phyloP scores from a whole-genome alignment of 2,888 invertebrate species.

The Hydraecia micacea region DNA sequence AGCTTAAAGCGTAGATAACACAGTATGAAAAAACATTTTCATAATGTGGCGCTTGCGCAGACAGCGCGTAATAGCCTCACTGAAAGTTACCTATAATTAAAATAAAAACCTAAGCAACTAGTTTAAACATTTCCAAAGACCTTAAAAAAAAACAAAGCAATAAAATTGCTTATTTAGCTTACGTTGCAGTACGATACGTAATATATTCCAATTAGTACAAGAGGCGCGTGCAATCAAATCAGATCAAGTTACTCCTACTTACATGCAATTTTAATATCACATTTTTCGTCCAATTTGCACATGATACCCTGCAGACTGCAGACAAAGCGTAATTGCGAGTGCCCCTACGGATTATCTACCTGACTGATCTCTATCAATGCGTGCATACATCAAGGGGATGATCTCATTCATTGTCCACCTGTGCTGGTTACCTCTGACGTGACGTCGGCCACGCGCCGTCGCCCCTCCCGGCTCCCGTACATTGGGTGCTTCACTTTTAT shows the following conservation, averaged over 20 bases:
- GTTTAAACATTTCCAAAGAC: not conserved
- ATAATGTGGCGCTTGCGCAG: conserved; percentile 12
- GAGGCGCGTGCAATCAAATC: conserved; percentile 28
- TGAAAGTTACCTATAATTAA: not conserved
- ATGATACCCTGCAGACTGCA: conserved; percentile 71
- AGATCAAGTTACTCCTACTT: conserved; percentile 19
- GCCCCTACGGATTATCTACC: conserved; percentile 87
- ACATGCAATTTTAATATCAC: conserved; percentile 44
- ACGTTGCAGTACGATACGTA: not conserved
- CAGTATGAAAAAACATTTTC: not conserved
- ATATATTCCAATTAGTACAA: conserved; percentile 22
- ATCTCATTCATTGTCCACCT: conserved; percentile 65
- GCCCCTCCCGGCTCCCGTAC: conserved; percentile 42
- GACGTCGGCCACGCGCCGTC: conserved; percentile 77
- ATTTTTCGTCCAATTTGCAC: conserved; percentile 50
- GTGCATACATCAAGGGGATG: conserved; percentile 70
- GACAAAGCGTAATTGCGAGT: conserved; percentile 79
- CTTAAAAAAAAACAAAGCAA: not conserved
- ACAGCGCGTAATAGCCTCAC: not conserved
- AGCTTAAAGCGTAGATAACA: not conserved
- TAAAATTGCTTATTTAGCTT: not conserved
- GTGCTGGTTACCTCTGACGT: conserved; percentile 83
- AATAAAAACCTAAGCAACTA: not conserved
- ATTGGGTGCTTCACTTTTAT: conserved; percentile 67
- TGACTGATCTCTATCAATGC: conserved; percentile 81